A percentile compares a stretch with the other conserved stretches of the same genome.
These are phyloP conservation scores for Peromyscus nudipes DNA, from an alignment of 2,797 vertebrate genomes.

Conservation along the genomic window DNA sequence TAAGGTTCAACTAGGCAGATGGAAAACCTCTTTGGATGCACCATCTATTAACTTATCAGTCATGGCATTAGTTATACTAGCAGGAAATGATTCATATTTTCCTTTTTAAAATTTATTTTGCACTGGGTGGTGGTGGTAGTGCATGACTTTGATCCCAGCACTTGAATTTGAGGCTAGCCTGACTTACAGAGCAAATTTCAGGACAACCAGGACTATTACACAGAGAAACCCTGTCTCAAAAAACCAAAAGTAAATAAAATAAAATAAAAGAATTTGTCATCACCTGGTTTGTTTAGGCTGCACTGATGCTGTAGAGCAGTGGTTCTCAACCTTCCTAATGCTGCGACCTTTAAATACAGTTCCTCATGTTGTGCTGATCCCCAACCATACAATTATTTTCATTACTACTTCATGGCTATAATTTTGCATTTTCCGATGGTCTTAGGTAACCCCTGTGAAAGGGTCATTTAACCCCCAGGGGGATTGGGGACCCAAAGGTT, in stretches of 20 bases:
- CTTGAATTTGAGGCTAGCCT: not conserved
- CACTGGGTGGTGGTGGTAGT: not conserved
- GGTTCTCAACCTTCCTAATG: not conserved
- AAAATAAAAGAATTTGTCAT: not conserved
- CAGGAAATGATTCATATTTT: conserved; percentile 47
- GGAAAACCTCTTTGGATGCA: conserved; percentile 29
- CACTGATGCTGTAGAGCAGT: not conserved
- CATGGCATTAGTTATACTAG: not conserved
- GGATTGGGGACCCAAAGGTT: not conserved
- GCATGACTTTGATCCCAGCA: not conserved
- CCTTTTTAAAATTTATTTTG: not conserved
- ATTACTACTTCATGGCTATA: not conserved
- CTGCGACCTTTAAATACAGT: not conserved
- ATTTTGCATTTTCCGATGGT: not conserved
- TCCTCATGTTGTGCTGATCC: not conserved
- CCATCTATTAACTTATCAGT: not conserved
- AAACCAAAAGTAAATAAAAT: not conserved
- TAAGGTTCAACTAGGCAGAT: conserved; percentile 29
- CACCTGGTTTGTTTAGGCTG: not conserved
- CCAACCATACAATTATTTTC: not conserved
- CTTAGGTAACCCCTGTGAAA: not conserved
- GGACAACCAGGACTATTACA: not conserved
- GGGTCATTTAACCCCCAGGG: not conserved
- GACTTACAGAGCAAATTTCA: not conserved
- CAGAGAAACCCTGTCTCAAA: not conserved